These are phyloP conservation scores for Echinarachnius parma DNA, from an alignment of 53 echinoderm and acorn worm species.

Conservation along the genomic window DNA sequence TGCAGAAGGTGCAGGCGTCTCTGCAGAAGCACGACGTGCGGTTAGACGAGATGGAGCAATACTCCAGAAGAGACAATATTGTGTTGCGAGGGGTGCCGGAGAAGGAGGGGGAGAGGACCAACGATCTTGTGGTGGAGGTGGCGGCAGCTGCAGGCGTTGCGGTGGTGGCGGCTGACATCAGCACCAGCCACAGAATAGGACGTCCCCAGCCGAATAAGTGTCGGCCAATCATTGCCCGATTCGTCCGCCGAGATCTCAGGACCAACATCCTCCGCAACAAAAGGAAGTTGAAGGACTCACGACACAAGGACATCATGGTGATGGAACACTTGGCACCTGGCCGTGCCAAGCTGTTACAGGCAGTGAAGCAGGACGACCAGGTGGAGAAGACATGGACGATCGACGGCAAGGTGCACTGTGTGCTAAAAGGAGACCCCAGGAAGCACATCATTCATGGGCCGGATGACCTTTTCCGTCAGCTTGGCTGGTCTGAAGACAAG, in stretches of 20 bases:
- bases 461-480: constrained; percentile 5
- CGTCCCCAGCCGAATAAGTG: constrained; percentile 21
- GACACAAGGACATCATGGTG: constrained; percentile 15
- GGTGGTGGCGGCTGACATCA: background rate
- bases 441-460: constrained; percentile 3
- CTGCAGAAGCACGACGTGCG: constrained; percentile 12
- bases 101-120: constrained; percentile 4
- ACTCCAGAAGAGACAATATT: constrained; percentile 28
- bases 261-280: constrained; percentile 7
- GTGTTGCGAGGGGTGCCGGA: constrained; percentile 26
- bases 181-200: constrained; percentile 17
- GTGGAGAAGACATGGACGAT: constrained; percentile 20
- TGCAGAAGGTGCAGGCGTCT: constrained; percentile 6
- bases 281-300: background rate
- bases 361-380: constrained; percentile 7
- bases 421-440: background rate
- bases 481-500: constrained; percentile 14
- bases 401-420: constrained; percentile 15
- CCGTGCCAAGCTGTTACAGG: constrained; percentile 23
- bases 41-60: constrained; percentile 14
- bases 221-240: constrained; percentile 16
- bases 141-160: constrained; percentile 5
- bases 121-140: background rate
- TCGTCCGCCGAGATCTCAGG: constrained; percentile 20
- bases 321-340: constrained; percentile 22